Conservation (phyloP, 2,113 vertebrate species). For the Microtus oregoni region DNA sequence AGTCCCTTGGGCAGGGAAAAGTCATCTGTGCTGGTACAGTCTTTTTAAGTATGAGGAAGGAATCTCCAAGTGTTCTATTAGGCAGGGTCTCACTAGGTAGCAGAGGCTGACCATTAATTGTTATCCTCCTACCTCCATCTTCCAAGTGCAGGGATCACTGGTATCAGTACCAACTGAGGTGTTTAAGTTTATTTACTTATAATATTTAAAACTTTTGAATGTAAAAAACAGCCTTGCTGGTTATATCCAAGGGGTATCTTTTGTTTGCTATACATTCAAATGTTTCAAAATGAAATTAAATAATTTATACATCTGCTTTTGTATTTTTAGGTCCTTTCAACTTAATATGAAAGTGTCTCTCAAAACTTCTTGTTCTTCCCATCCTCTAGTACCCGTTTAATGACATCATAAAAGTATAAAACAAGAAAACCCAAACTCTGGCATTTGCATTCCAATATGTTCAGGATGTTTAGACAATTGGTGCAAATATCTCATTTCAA, state of each 20-base stretch:
- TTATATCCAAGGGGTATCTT: slow-evolving; percentile 28
- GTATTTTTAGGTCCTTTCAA: slow-evolving; percentile 48
- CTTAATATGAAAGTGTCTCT: neutral
- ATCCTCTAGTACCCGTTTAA: slow-evolving; percentile 4
- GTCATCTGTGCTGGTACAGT: neutral
- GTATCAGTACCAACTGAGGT: neutral
- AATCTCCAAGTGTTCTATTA: neutral
- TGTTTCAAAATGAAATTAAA: slow-evolving; percentile 33
- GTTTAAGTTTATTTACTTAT: neutral
- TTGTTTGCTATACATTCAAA: slow-evolving; percentile 16
- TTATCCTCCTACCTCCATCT: neutral
- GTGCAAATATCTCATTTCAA: neutral
- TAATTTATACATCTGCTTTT: slow-evolving; percentile 27
- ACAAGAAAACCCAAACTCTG: neutral
- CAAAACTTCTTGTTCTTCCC: neutral
- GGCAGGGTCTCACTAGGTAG: neutral
- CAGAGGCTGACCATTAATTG: too few species aligned
- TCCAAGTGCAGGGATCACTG: neutral
- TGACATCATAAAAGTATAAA: slow-evolving; percentile 19
- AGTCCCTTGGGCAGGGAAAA: neutral
- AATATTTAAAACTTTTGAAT: neutral
- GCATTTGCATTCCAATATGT: neutral
- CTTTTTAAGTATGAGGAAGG: neutral
- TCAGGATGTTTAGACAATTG: neutral
- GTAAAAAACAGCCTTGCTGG: slow-evolving; percentile 2